Base-by-base conservation (phyloP, 1,140 invertebrate species). In the Bombus balteatus region DNA sequence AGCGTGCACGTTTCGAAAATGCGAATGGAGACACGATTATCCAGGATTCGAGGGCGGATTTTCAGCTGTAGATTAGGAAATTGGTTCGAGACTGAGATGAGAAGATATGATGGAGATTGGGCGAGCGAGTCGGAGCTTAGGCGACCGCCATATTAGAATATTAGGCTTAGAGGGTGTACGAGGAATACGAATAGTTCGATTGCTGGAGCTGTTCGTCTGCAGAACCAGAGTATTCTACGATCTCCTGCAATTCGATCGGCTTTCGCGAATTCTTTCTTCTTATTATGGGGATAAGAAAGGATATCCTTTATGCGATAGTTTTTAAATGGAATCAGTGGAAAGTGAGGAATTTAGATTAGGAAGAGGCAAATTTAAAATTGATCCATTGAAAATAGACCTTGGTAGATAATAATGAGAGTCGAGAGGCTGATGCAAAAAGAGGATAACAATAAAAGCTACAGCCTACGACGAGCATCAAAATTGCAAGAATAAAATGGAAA, bases 71-170 rank as follows among this genome's bases (percentile, higher is more conserved):
- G 32, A 75, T 53, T 75, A 53, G 43, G 57, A 18, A 41, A 65
- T 65, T 9, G 76, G 18, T n/a, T 39, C 37, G 37, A 8, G n/a
- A 41, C 25, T 37, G 53, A 62, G 37, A 47, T 22, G 71, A 9
- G 39, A 3, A 39, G 39, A 71, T 71, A 73, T n/a, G 34, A 71
- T 39, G 68, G 37, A 72, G 71, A 73, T 39, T 73, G n/a, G n/a
- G 13, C n/a, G 6, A 43, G 41, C 4, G 41, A n/a, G 15, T 32
- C 12, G 34, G 1, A n/a, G 70, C 39, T 28, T 39, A 43, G 28
- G 71, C 71, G 15, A 32, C 28, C 39, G 71, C n/a, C 41, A 73
- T 73, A 32, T 73, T 73, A 41, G 71, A 43, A 73, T 73, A 73
- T 73, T 73, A 73, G 71, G 71, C 41, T 73, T 47, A 73, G 39